Evolutionary conservation across 2,797 vertebrate species (phyloP).

Genomic region (Harpagifer antarcticus): DNA sequence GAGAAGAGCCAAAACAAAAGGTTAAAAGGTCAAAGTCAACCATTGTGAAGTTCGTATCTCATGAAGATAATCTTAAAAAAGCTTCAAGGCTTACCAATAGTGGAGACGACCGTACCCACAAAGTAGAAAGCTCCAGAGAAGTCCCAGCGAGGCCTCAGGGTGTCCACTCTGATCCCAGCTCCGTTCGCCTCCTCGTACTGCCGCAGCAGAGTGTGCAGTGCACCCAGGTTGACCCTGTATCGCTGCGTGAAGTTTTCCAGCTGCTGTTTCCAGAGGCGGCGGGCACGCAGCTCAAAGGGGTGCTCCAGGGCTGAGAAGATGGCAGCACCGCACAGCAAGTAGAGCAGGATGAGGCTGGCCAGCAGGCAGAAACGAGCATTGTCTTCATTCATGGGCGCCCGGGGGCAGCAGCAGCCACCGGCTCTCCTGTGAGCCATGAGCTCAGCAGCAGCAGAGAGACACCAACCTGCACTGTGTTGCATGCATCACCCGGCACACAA

Average conservation of each 20-base stretch:
- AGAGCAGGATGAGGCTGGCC: constrained; percentile 85
- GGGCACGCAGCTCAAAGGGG: constrained; percentile 83
- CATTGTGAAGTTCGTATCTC: not conserved
- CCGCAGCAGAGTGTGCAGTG: constrained; percentile 80
- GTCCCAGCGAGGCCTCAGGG: constrained; percentile 85
- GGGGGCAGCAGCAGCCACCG: constrained; percentile 80
- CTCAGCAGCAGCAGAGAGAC: constrained; percentile 56
- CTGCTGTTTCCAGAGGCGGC: constrained; percentile 81
- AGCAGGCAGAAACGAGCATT: constrained; percentile 88
- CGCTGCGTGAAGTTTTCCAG: constrained; percentile 83
- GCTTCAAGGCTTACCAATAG: constrained; percentile 81
- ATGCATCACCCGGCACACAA: constrained; percentile 25
- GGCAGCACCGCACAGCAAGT: constrained; percentile 86
- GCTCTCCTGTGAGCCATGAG: constrained; percentile 84
- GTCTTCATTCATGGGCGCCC: constrained; percentile 84
- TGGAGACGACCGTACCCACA: constrained; percentile 87
- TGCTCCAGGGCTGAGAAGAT: constrained; percentile 87
- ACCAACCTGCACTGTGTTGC: constrained; percentile 61
- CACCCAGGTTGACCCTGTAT: constrained; percentile 77
- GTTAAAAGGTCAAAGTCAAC: constrained; percentile 1
- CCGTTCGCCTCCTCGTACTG: constrained; percentile 86
- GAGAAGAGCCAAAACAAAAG: constrained; percentile 23
- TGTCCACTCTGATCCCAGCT: constrained; percentile 83
- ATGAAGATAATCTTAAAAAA: not conserved
- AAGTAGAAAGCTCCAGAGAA: constrained; percentile 89